Conservation (phyloP, 2,113 vertebrate genomes). For the Lates calcarifer region DNA sequence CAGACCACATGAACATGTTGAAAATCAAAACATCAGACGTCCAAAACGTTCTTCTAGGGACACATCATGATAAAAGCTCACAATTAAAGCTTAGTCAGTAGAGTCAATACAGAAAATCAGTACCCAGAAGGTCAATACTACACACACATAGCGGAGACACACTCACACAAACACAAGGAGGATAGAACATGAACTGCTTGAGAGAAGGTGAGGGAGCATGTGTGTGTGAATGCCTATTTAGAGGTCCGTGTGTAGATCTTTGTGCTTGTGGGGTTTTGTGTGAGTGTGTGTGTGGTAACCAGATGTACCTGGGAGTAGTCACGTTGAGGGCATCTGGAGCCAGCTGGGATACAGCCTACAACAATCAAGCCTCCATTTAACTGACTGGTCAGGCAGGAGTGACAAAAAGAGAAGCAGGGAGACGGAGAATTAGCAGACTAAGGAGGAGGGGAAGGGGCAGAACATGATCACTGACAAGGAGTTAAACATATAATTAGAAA, state of each 20-base stretch:
- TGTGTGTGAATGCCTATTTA: background rate
- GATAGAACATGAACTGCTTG: conserved; percentile 3
- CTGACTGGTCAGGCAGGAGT: conserved; percentile 23
- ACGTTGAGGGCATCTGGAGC: conserved; percentile 62
- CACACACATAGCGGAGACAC: conserved; percentile 25
- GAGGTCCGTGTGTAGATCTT: conserved; percentile 2
- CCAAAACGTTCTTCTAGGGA: background rate
- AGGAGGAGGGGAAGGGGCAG: background rate
- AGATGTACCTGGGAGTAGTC: conserved; percentile 72
- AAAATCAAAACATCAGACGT: background rate
- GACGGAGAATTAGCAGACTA: conserved; percentile 30
- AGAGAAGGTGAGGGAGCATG: conserved; percentile 1
- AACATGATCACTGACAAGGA: background rate
- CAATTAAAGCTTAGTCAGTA: background rate
- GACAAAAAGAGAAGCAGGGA: conserved; percentile 24
- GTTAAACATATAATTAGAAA: conserved; percentile 12
- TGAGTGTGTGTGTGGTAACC: conserved; percentile 52
- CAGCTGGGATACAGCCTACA: conserved; percentile 42
- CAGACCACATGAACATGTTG: too few relatives aligned
- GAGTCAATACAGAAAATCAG: conserved; percentile 42
- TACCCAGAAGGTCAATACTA: conserved; percentile 51
- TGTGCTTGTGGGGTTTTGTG: background rate
- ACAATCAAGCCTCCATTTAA: conserved; percentile 64
- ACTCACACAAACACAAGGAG: background rate
- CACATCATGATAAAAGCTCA: background rate